phyloP scores from a whole-genome alignment of 2,797 vertebrate species.

The Rhodeus uyekii region DNA sequence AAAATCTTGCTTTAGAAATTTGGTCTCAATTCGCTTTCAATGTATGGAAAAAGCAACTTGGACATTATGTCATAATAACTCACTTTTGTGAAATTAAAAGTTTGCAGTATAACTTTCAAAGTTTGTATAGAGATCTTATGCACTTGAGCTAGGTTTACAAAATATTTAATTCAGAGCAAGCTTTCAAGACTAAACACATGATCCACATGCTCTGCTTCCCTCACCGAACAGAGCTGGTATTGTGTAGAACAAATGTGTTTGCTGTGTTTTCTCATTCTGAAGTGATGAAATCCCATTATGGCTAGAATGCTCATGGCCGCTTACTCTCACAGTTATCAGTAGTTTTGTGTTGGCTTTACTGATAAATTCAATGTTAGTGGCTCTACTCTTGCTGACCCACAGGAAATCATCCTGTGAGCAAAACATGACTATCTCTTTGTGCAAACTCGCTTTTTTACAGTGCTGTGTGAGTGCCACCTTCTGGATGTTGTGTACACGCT shows the following conservation, averaged over 20 bases:
- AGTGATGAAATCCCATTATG: slow-evolving; percentile 10
- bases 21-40: neutral
- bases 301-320: neutral
- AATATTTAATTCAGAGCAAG: neutral
- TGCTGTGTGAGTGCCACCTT: slow-evolving; percentile 35
- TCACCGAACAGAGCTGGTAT: neutral
- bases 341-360: neutral
- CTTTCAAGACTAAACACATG: neutral
- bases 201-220: neutral
- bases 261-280: slow-evolving; percentile 29
- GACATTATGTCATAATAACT: neutral
- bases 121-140: neutral
- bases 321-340: slow-evolving; percentile 10
- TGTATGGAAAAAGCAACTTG: neutral
- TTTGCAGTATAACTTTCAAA: neutral
- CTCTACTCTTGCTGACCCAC: neutral
- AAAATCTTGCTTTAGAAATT: neutral
- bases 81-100: neutral
- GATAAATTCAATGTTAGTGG: slow-evolving; percentile 17
- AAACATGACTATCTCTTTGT: neutral
- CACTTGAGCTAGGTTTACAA: neutral
- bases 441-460: neutral
- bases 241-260: neutral
- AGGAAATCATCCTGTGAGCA: neutral
- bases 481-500: neutral